Evolutionary conservation across 2,888 invertebrate species (phyloP), one percentile per base, ranked within the genome.

Genomic region (Agrilus mali): DNA sequence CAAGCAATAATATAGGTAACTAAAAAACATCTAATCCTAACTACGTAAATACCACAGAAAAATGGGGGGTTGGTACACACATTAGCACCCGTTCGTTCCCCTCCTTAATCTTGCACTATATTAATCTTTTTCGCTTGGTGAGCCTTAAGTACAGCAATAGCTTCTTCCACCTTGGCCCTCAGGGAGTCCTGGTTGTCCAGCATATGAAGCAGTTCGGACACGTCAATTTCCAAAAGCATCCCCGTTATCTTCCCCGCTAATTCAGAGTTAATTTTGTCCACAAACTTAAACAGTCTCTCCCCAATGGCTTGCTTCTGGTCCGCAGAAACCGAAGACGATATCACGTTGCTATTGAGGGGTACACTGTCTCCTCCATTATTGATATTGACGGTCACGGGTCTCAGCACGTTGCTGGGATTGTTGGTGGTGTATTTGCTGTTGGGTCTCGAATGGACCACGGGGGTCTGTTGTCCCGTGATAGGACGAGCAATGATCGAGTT

Each of bases 261-360:
- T 45, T 86, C 81, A 27, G 90, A 85, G 68, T 95, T 88, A 86
- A 94, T 90, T 56, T 84, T 77, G 65, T 89, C 84, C 66, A 97
- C 95, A 53, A 95, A 79, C 17, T 95, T 94, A 81, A 92, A 98
- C 46, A 98, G 77, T 53, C 94, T 82, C 69, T 98, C 97, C 51
- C 97, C 97, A 53, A 98, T 76, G 81, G 97, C 90, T 73, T 97
- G 96, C 66, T 98, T 98, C 68, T 97, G 97, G 59, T 98, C 96
- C 64, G 92, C 89, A 20, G 89, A 85, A 33, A 83, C 82, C 46
- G 95, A 95, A 48, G 89, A 84, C 42, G 95, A 92, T 66, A 96
- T 70, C 82, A 93, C 86, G 41, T 88, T 82, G 12, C 95, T 84
- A 38, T 94, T 94, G 52, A 96, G 74, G 44, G 94, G 93, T 63